These are phyloP conservation scores for Drosophila ochracea DNA, from an alignment of 2,888 invertebrate species.

Conservation along the genomic window DNA sequence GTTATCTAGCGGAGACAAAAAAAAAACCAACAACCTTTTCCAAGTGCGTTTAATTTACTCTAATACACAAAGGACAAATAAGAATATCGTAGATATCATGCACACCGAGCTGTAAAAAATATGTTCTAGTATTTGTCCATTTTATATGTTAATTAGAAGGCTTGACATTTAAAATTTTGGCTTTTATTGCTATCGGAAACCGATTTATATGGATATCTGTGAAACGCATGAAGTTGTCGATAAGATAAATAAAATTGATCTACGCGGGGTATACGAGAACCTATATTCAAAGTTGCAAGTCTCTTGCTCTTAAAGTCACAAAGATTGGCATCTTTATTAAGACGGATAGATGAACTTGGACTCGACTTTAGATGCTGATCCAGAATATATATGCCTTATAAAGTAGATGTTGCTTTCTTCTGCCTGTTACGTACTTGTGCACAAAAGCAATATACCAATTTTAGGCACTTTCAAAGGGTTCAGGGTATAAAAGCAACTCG, in stretches of 20 bases:
- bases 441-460: neutral
- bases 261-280: neutral
- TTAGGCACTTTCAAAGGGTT: neutral
- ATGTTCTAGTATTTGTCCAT: neutral
- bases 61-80: too few relatives aligned
- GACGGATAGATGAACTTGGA: neutral
- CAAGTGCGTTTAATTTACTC: conserved; percentile 41
- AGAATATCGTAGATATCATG: neutral
- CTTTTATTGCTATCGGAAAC: neutral
- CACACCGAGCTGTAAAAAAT: neutral
- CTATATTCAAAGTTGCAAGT: neutral
- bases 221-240: neutral
- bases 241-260: neutral
- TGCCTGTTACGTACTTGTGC: neutral
- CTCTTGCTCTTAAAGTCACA: neutral
- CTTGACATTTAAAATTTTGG: too few relatives aligned
- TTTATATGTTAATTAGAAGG: neutral
- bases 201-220: neutral
- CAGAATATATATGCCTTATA: neutral
- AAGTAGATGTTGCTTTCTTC: neutral
- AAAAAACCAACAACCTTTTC: conserved; percentile 21
- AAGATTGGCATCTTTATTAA: neutral
- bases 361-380: neutral
- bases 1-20: conserved; percentile 82
- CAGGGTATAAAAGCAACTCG: neutral